These are phyloP conservation scores for Yponomeuta evonymella DNA, from an alignment of 2,888 invertebrate genomes.

Conservation along the genomic window DNA sequence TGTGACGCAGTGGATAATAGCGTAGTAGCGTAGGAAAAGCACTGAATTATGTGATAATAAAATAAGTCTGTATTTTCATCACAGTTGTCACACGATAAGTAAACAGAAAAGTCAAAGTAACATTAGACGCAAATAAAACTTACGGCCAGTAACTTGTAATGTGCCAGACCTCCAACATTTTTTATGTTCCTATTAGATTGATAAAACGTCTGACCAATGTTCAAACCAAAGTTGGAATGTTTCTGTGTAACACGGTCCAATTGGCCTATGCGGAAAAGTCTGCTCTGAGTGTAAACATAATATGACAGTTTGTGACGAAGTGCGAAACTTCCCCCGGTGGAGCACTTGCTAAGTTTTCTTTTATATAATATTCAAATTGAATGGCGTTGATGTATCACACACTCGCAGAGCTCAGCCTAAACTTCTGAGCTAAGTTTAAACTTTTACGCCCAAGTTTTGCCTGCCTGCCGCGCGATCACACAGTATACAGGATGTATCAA, in stretches of 20 bases:
- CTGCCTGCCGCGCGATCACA: not conserved
- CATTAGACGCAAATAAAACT: no score
- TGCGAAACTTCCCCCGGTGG: slow-evolving; percentile 4
- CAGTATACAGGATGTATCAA: not conserved
- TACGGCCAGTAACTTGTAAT: no score
- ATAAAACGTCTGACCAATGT: no score
- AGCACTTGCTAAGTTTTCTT: slow-evolving; percentile 10
- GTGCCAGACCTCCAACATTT: no score
- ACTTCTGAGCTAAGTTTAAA: slow-evolving; percentile 5
- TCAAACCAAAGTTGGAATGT: not conserved
- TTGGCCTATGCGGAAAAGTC: not conserved
- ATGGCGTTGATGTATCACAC: slow-evolving; percentile 13
- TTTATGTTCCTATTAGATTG: no score
- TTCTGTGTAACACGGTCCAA: not conserved
- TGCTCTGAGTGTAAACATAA: not conserved
- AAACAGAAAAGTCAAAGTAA: no score
- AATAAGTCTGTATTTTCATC: no score
- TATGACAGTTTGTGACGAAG: slow-evolving; percentile 7
- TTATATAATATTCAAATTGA: slow-evolving; percentile 7
- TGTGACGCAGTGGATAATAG: no score
- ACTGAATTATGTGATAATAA: no score
- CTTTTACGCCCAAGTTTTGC: slow-evolving; percentile 12
- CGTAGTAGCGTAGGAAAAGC: no score
- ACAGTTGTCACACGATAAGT: no score
- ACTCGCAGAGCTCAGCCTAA: not conserved